These are phyloP conservation scores for Oreohelix idahoensis DNA, from an alignment of 1,140 invertebrate genomes.

Conservation along the genomic window DNA sequence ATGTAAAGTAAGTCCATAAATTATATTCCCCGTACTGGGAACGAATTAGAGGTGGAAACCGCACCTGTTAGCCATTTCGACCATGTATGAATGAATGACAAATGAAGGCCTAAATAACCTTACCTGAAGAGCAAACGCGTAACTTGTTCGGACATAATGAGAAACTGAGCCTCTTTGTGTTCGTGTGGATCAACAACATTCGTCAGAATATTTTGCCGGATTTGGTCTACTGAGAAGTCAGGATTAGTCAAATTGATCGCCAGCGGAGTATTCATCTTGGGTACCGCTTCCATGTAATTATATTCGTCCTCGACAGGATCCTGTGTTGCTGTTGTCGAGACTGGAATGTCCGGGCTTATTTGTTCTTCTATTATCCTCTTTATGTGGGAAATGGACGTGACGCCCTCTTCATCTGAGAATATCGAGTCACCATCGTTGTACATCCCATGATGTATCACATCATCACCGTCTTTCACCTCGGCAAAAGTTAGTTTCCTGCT, in stretches of 20 bases:
- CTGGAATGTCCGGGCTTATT: neutral
- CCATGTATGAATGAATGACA: too few relatives aligned
- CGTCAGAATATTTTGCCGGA: neutral
- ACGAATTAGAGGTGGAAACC: too few relatives aligned
- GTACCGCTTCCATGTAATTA: neutral
- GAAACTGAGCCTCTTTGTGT: neutral
- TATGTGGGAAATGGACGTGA: neutral
- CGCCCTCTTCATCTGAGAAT: neutral
- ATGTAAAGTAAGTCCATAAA: too few relatives aligned
- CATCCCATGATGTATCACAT: neutral
- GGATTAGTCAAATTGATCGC: neutral
- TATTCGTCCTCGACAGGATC: neutral
- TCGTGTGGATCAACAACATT: neutral
- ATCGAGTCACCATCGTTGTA: neutral
- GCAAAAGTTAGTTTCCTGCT: neutral
- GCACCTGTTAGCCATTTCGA: too few relatives aligned
- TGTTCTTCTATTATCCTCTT: neutral
- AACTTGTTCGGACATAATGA: neutral
- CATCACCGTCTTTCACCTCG: neutral
- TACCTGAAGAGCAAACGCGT: constrained; percentile 7
- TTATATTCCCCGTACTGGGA: too few relatives aligned
- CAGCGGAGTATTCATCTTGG: neutral
- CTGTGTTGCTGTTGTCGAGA: neutral
- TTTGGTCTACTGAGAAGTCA: neutral
- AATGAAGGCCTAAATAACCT: neutral